Evolutionary conservation across 2,113 vertebrate genomes (phyloP).

Genomic region (Regulus satrapa): DNA sequence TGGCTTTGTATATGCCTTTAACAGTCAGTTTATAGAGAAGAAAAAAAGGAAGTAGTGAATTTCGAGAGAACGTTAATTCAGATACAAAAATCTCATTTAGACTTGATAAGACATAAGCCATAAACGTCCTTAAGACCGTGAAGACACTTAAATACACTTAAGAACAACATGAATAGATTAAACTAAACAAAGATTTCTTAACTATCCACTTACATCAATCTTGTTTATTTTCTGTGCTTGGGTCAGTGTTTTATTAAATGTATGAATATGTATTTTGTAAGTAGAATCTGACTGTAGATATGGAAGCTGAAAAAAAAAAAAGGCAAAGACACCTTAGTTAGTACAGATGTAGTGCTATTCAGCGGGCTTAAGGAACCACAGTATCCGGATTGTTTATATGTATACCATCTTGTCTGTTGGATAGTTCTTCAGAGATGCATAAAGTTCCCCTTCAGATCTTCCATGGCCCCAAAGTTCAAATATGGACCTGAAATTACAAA

Average conservation of each 20-base stretch:
- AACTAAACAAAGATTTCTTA: neutral
- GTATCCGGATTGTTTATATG: neutral
- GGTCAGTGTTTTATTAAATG: constrained; percentile 92
- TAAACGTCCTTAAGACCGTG: neutral
- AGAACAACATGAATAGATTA: neutral
- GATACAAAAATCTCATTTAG: neutral
- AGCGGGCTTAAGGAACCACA: neutral
- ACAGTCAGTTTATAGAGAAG: fast-evolving
- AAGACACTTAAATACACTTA: neutral
- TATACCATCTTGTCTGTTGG: constrained; percentile 86
- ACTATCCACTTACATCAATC: constrained; percentile 87
- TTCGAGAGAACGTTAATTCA: neutral
- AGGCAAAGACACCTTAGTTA: neutral
- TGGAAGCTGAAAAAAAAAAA: constrained; percentile 73
- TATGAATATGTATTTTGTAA: constrained; percentile 91
- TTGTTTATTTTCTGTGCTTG: constrained; percentile 86
- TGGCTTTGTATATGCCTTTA: neutral
- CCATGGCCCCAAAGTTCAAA: constrained; percentile 98
- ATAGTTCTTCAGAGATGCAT: constrained; percentile 81
- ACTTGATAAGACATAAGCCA: neutral
- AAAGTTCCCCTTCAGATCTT: constrained; percentile 80
- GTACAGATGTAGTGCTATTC: neutral
- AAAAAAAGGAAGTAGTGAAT: fast-evolving
- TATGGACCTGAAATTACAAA: constrained; percentile 80
- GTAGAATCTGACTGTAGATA: constrained; percentile 85